Percentiles rank a stretch among this genome's conserved stretches.
phyloP scores from a whole-genome alignment of 1,140 invertebrate species.

The Euwallacea similis region DNA sequence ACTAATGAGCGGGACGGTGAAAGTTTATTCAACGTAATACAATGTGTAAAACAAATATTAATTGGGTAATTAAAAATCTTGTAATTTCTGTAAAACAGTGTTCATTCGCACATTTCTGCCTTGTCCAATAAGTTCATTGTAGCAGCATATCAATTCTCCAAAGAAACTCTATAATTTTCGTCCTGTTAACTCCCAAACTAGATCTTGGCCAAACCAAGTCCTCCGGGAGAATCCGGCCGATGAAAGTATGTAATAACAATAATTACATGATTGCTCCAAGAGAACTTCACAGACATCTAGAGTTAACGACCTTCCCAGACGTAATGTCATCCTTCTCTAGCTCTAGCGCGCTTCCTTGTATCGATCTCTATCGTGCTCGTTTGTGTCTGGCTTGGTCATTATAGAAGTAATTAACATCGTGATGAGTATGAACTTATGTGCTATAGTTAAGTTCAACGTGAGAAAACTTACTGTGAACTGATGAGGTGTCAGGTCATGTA shows the following conservation, averaged over 20 bases:
- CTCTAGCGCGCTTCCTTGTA: not conserved
- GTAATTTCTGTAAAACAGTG: too few species aligned
- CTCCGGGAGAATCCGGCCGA: too few species aligned
- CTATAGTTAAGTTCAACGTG: conserved; percentile 5
- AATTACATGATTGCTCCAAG: conserved; percentile 3
- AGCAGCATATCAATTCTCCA: too few species aligned
- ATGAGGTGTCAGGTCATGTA: not conserved
- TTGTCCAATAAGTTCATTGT: too few species aligned
- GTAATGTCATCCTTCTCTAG: conserved; percentile 2
- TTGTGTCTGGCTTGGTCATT: conserved; percentile 7
- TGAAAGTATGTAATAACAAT: too few species aligned
- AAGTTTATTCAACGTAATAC: not conserved
- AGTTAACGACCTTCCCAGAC: conserved; percentile 17
- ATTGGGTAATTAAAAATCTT: too few species aligned
- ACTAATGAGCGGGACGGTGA: too few species aligned
- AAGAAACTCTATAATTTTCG: too few species aligned
- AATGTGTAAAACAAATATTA: too few species aligned
- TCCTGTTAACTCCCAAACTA: too few species aligned
- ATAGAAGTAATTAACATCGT: conserved; percentile 13
- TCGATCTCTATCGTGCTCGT: not conserved
- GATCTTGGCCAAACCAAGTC: too few species aligned
- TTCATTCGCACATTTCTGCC: too few species aligned
- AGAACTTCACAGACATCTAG: conserved; percentile 11
- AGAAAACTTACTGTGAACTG: conserved; percentile 8
- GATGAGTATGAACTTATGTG: conserved; percentile 11